Evolutionary conservation across 2,797 vertebrate genomes (phyloP).

Genomic region (Danio tinwini): DNA sequence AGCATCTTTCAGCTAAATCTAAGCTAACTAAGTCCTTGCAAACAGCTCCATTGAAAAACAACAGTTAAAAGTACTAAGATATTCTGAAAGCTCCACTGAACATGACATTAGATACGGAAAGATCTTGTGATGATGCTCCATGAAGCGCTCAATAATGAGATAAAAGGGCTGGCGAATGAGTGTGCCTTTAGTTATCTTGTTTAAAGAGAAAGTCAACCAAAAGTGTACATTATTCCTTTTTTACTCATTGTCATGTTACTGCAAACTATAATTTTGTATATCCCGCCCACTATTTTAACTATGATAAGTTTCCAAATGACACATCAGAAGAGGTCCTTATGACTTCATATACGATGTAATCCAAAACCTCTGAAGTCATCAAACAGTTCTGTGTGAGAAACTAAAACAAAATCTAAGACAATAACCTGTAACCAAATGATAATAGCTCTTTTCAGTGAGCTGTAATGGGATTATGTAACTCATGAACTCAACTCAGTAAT

Average conservation of each 20-base stretch:
- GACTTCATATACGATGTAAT: not conserved
- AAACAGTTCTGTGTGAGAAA: not conserved
- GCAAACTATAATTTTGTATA: too few species aligned
- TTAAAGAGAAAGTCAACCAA: constrained; percentile 15
- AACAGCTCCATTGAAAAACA: not conserved
- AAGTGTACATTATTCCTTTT: constrained; percentile 1
- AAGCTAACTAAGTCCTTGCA: constrained; percentile 32
- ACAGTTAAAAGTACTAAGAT: not conserved
- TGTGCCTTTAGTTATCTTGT: constrained; percentile 2
- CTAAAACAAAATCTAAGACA: not conserved
- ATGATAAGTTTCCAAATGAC: not conserved
- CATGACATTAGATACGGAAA: constrained; percentile 5
- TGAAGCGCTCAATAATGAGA: constrained; percentile 27
- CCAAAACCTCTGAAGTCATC: not conserved
- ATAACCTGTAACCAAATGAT: not conserved
- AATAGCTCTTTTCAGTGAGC: not conserved
- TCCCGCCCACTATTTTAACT: not conserved
- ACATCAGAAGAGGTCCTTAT: not conserved
- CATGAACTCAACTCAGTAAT: not conserved
- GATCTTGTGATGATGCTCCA: constrained; percentile 43
- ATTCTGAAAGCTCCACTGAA: constrained; percentile 18
- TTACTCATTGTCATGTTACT: not conserved
- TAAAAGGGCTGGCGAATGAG: constrained; percentile 20
- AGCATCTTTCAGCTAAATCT: constrained; percentile 49
- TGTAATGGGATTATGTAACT: not conserved